These are phyloP conservation scores for Musca vetustissima DNA, from an alignment of 1,140 invertebrate genomes.

Conservation along the genomic window DNA sequence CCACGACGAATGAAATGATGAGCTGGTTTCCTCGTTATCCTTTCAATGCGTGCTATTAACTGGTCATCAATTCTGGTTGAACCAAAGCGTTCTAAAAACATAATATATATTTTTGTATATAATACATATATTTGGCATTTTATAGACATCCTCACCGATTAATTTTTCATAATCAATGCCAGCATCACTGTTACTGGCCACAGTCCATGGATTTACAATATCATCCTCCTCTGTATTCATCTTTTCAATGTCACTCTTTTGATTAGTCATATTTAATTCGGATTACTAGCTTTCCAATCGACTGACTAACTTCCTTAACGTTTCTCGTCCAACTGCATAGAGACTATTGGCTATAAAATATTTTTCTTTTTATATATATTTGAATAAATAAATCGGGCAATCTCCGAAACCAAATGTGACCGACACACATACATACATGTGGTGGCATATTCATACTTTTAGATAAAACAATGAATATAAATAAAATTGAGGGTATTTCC, in stretches of 20 bases:
- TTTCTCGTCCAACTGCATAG: no score
- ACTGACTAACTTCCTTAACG: no score
- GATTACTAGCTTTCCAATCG: no score
- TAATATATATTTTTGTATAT: constrained; percentile 46
- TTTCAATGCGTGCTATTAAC: constrained; percentile 84
- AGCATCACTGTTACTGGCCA: constrained; percentile 77
- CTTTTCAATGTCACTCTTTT: constrained; percentile 43
- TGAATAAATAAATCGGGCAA: no score
- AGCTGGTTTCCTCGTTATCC: constrained; percentile 81
- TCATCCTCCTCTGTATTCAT: constrained; percentile 62
- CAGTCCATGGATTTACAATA: constrained; percentile 96
- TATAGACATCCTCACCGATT: constrained; percentile 74
- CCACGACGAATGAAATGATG: constrained; percentile 90
- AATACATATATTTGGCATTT: constrained; percentile 56
- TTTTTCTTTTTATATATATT: no score
- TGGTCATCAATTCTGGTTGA: constrained; percentile 87
- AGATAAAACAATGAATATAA: no score
- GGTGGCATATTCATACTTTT: no score
- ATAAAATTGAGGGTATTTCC: no score
- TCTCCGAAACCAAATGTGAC: no score
- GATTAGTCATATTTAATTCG: no score
- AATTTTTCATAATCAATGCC: constrained; percentile 98
- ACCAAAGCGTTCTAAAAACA: constrained; percentile 89
- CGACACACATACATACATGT: no score
- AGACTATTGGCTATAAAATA: no score